phyloP scores from a whole-genome alignment of 2,797 vertebrate species.

The Buceros bicornis region DNA sequence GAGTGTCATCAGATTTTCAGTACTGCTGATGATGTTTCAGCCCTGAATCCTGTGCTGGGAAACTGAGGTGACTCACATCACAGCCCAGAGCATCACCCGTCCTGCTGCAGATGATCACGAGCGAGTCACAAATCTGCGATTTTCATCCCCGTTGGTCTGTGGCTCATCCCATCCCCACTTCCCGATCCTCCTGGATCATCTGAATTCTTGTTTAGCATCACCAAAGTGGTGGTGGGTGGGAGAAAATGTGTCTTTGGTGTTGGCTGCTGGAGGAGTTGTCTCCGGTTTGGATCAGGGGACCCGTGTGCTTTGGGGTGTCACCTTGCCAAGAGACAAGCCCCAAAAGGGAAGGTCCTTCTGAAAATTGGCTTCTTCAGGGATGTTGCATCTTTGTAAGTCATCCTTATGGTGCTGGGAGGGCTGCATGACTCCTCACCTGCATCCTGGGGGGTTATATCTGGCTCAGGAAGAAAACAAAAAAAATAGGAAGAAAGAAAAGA shows the following conservation, averaged over 20 bases:
- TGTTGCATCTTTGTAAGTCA: neutral
- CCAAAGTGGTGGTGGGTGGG: neutral
- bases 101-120: fast-evolving
- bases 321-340: neutral
- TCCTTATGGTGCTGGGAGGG: fast-evolving
- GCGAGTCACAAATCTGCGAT: neutral
- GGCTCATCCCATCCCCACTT: neutral
- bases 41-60: neutral
- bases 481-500: neutral
- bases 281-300: neutral
- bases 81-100: neutral
- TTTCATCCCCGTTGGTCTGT: neutral
- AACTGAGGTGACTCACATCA: fast-evolving
- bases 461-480: neutral
- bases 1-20: fast-evolving
- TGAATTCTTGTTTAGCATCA: neutral
- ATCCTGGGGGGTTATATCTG: neutral
- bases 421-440: neutral
- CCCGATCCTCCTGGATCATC: neutral
- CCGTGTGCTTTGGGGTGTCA: fast-evolving
- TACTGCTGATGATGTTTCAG: fast-evolving
- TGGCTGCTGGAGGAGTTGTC: neutral
- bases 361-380: neutral
- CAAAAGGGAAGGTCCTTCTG: neutral
- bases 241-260: neutral